Evolutionary conservation across 2,797 vertebrate genomes (phyloP).

Genomic region (Yasuhikotakia modesta): DNA sequence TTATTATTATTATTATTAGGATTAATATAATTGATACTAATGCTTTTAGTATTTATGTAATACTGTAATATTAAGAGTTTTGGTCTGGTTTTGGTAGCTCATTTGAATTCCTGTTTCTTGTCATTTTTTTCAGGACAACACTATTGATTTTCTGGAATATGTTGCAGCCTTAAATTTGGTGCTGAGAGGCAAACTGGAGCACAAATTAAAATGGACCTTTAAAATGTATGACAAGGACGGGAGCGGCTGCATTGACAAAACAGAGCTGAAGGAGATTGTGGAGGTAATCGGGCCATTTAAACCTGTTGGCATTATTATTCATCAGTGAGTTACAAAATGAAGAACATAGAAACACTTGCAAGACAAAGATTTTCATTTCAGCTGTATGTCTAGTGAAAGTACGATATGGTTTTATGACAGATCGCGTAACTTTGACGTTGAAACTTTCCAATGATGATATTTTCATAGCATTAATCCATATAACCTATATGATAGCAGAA

Average conservation of each 20-base stretch:
- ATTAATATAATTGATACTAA: no score
- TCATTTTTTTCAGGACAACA: slow-evolving; percentile 82
- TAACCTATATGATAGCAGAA: no score
- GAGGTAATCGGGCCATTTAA: slow-evolving; percentile 69
- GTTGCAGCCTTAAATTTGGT: slow-evolving; percentile 94
- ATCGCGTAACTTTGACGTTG: no score
- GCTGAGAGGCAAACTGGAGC: slow-evolving; percentile 90
- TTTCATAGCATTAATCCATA: no score
- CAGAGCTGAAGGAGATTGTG: slow-evolving; percentile 85
- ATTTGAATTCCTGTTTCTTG: background rate
- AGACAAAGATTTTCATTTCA: no score
- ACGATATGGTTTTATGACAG: no score
- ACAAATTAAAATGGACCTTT: slow-evolving; percentile 96
- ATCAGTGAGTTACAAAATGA: no score
- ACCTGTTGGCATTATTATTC: background rate
- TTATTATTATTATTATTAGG: no score
- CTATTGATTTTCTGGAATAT: slow-evolving; percentile 95
- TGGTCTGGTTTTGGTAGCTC: background rate
- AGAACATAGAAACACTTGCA: no score
- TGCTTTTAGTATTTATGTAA: no score
- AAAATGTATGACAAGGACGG: slow-evolving; percentile 96
- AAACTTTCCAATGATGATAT: no score
- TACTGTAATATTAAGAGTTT: background rate
- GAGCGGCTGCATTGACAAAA: slow-evolving; percentile 94
- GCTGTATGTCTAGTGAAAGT: no score